phyloP scores from a whole-genome alignment of 1,140 invertebrate species.

The Glomeris maerens region DNA sequence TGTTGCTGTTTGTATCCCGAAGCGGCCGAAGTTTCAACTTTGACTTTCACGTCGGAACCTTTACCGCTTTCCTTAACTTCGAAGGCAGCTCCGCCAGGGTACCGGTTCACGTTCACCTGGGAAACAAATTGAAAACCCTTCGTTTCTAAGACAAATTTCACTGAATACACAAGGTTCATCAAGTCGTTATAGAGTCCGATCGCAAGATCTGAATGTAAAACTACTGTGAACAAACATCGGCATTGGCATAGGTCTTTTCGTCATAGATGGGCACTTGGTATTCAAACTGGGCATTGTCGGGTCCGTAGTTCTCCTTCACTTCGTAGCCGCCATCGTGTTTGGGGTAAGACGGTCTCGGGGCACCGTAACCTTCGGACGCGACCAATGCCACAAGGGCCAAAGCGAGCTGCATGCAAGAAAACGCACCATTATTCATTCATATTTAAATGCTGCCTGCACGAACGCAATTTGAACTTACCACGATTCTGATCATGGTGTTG shows the following conservation, averaged over 20 bases:
- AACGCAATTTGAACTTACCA: too few relatives aligned
- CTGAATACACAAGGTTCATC: background rate
- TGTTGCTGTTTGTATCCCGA: too few relatives aligned
- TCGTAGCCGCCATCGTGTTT: background rate
- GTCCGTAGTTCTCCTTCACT: slow-evolving; percentile 3
- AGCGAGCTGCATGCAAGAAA: too few relatives aligned
- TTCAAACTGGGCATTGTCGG: background rate
- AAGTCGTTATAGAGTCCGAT: background rate
- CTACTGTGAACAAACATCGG: background rate
- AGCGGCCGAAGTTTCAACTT: background rate
- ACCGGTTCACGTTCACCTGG: slow-evolving; percentile 1
- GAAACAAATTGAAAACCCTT: background rate
- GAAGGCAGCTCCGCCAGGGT: background rate
- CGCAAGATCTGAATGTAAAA: background rate
- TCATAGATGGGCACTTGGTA: slow-evolving; percentile 2
- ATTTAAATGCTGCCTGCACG: too few relatives aligned
- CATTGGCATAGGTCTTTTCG: background rate
- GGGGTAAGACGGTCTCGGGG: too few relatives aligned
- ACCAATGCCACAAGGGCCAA: background rate
- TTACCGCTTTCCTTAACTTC: background rate
- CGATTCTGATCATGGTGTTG: too few relatives aligned
- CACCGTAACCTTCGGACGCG: background rate
- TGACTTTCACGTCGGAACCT: background rate
- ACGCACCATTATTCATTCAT: too few relatives aligned
- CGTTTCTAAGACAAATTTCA: background rate